Base-by-base conservation (phyloP, 2,888 invertebrate genomes). In the Trachelus stipa region DNA sequence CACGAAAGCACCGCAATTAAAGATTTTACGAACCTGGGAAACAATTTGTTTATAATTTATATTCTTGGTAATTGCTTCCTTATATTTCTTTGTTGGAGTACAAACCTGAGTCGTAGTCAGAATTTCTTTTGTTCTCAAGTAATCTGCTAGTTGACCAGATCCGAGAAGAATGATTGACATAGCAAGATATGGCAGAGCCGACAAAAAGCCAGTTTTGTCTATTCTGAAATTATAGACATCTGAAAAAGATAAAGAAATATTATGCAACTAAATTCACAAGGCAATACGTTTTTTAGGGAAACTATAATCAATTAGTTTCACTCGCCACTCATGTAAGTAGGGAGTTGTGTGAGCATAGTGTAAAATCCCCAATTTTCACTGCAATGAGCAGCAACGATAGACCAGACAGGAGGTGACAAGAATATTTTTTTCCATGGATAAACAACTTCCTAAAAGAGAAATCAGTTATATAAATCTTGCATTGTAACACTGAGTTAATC, bases 281-380 rank as follows among this genome's bases (percentile, higher is more conserved):
- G 73, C 11, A 68, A 71, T 34, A 76, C 77, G 1, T 74, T 23
- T 56, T 23, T 23, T 23, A 2, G 23, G n/a, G 69, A 68, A 76
- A 31, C 30, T 69, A 78, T 33, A 34, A 30, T 31, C 9, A 12
- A 73, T 34, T 75, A 34, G 23, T 6, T 23, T 31, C 68, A 79
- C 79, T 85, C 89, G 96, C 97, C 96, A 92, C 94, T 95, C 93
- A 97, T 94, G 88, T 96, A 97, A 31, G 96, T 96, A 3, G 97
- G 97, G 73, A 97, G 91, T 87, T 96, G 96, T 0, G 97, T 97
- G 2, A 97, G 93, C 83, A 97, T 92, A 0, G 97, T 97, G 87
- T 97, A 97, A 91, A 97, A 97, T 6, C 97, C 97, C 97, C 97
- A 97, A 91, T 97, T 97, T 90, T 97, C 97, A 37, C 96, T 95